These are phyloP conservation scores for Drosophila maculinotata DNA, from an alignment of 2,888 invertebrate species.

Conservation along the genomic window DNA sequence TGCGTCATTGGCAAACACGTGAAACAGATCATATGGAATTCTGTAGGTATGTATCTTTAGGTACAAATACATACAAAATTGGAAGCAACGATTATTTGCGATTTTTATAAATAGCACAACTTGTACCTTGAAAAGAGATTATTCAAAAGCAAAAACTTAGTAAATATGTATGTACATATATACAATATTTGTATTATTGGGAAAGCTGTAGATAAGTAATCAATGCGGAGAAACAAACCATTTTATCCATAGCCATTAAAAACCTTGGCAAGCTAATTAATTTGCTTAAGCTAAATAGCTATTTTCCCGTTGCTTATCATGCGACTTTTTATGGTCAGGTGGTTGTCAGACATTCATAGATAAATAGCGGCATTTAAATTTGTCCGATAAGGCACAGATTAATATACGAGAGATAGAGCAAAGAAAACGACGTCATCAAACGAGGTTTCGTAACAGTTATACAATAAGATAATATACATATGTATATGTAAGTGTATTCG, in stretches of 20 bases:
- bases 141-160: constrained; percentile 6
- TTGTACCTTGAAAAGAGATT: constrained; percentile 29
- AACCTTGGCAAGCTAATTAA: constrained; percentile 35
- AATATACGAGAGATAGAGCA: constrained; percentile 5
- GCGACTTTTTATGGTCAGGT: constrained; percentile 59
- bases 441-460: constrained; percentile 26
- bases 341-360: constrained; percentile 29
- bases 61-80: constrained; percentile 18
- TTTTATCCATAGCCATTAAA: constrained; percentile 39
- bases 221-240: constrained; percentile 12
- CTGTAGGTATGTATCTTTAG: constrained; percentile 14
- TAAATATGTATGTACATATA: background rate
- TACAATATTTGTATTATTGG: background rate
- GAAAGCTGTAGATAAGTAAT: background rate
- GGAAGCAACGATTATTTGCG: constrained; percentile 14
- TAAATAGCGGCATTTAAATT: constrained; percentile 8
- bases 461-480: constrained; percentile 28
- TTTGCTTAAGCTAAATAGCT: constrained; percentile 24
- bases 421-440: constrained; percentile 47
- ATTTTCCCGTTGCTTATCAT: constrained; percentile 50
- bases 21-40: constrained; percentile 30
- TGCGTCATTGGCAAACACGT: constrained; percentile 47
- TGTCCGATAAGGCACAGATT: constrained; percentile 22
- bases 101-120: constrained; percentile 37
- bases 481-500: too few species aligned